These are phyloP conservation scores for Argopecten irradians DNA, from an alignment of 1,140 invertebrate genomes.

Conservation along the genomic window DNA sequence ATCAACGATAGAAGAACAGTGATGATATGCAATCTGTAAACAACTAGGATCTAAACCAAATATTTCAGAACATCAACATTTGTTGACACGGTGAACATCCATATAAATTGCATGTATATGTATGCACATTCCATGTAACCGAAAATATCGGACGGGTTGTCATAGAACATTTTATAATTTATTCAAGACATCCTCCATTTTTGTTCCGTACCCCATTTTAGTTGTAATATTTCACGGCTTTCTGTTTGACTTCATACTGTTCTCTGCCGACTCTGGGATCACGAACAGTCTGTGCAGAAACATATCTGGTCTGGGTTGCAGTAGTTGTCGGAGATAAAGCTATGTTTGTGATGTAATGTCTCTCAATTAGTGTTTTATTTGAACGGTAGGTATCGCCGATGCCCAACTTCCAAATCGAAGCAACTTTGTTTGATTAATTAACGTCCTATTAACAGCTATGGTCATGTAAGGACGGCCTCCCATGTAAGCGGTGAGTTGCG, in stretches of 20 bases:
- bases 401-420: not conserved
- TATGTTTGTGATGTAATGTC: not conserved
- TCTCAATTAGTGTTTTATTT: not conserved
- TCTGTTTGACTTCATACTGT: constrained; percentile 70
- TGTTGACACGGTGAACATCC: no score
- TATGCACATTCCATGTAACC: constrained; percentile 71
- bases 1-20: no score
- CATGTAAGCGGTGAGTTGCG: no score
- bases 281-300: no score
- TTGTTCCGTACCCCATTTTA: constrained; percentile 76
- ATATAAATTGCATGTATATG: no score
- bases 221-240: constrained; percentile 72
- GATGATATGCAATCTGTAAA: no score
- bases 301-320: constrained; percentile 26
- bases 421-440: no score
- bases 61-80: no score
- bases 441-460: no score
- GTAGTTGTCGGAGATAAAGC: not conserved
- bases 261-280: no score
- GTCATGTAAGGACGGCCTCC: no score
- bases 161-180: constrained; percentile 76
- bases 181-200: constrained; percentile 75
- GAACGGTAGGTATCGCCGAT: not conserved
- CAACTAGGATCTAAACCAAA: no score
- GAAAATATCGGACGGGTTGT: constrained; percentile 74